phyloP scores from a whole-genome alignment of 2,797 vertebrate genomes.

The Myotis planiceps region DNA sequence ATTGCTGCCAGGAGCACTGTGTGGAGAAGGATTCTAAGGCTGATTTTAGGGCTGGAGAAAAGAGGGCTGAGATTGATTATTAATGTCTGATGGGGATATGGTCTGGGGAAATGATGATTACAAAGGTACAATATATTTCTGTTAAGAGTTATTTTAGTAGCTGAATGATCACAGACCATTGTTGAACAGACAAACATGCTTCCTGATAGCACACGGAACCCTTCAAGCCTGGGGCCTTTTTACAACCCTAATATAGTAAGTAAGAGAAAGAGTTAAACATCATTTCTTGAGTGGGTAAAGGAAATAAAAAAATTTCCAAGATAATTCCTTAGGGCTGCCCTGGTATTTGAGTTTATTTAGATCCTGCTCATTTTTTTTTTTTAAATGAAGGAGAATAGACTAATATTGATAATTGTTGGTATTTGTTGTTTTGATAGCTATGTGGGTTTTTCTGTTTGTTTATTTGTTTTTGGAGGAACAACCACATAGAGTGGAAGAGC shows the following conservation, averaged over 20 bases:
- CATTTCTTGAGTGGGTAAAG: not conserved
- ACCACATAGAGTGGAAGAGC: not conserved
- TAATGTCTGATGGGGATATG: not conserved
- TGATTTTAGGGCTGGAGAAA: not conserved
- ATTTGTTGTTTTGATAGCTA: not conserved
- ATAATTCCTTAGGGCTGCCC: not conserved
- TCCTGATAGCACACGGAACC: not conserved
- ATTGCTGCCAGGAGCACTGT: not conserved
- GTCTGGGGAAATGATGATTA: not conserved
- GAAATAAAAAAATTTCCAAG: not conserved
- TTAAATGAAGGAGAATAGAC: not conserved
- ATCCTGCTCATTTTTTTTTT: not conserved
- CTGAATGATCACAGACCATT: not conserved
- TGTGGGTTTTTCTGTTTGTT: no score
- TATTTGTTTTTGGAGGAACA: not conserved
- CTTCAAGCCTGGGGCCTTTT: not conserved
- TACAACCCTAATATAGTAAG: not conserved
- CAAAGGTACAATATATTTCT: not conserved
- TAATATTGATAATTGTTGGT: not conserved
- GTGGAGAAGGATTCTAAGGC: not conserved
- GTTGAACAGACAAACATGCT: not conserved
- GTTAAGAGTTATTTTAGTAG: not conserved
- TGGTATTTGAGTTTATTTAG: slow-evolving; percentile 37
- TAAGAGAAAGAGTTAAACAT: not conserved
- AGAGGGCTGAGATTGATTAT: not conserved